These are phyloP conservation scores for Cotesia glomerata DNA, from an alignment of 1,140 invertebrate genomes.

Conservation along the genomic window DNA sequence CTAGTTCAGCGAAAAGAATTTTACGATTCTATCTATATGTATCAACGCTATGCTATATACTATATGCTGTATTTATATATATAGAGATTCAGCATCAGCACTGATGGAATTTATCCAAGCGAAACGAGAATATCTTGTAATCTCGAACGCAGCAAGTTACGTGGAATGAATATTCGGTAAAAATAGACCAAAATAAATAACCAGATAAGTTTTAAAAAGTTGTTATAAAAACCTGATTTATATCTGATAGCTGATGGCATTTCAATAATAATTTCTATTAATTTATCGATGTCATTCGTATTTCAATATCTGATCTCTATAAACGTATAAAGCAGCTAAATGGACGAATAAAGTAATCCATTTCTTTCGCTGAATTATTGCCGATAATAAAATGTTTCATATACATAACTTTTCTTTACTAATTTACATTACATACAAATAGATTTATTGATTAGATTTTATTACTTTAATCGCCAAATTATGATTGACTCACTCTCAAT, in stretches of 20 bases:
- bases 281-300: no score
- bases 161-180: background rate
- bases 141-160: background rate
- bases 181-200: background rate
- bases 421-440: no score
- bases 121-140: slow-evolving; percentile 20
- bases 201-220: background rate
- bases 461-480: no score
- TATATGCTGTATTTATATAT: background rate
- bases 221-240: background rate
- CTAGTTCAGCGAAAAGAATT: slow-evolving; percentile 26
- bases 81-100: background rate
- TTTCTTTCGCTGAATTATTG: no score
- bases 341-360: no score
- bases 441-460: no score
- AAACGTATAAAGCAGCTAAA: no score
- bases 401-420: no score
- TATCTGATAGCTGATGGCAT: background rate
- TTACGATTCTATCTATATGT: slow-evolving; percentile 9
- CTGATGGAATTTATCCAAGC: slow-evolving; percentile 19
- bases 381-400: no score
- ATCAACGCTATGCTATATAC: background rate
- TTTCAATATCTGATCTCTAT: no score
- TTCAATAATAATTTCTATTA: no score
- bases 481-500: no score